Base-by-base conservation (phyloP, 37 sponge, comb jelly and placozoan species). In the Tethya wilhelma region DNA sequence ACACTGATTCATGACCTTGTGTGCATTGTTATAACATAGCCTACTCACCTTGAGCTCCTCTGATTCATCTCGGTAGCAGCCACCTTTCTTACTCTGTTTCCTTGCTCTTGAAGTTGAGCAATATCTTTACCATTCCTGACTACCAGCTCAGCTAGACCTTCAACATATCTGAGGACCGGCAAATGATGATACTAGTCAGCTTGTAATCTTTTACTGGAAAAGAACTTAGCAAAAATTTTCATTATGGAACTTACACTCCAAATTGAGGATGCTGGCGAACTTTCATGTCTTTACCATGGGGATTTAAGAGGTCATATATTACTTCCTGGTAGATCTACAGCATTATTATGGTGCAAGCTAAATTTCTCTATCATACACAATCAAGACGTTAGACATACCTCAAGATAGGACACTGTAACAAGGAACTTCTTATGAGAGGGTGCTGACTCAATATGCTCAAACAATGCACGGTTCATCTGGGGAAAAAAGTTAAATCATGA, bases 21-120 rank as follows among this genome's bases (percentile, higher is more conserved):
- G 17, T 49, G 11, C 55, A 17, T 49, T 49, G 17, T 49, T 20
- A 20, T 49, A 49, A 20, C 17, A 49, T 49, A 49, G 55, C 55
- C n/a, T 49, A 49, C 17, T 49, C 17, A 62, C 64, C 64, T 67
- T 11, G 69, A 67, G 41, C 69, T 67, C 23, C 85, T 42, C 55
- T 71, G 73, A 55, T 45, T 71, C 55, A 71, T 71, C 12, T 26
- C 78, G 32, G 64, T 77, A 25, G 84, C 57, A 37, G 69, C 69
- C 19, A 67, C 69, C 69, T 67, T 67, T 67, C 69, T 67, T 7
- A 67, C 69, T 67, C 69, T 33, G 40, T 67, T 67, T 67, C 69
- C 69, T n/a, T 67, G 69, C 69, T 37, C 40, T 23, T 67, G 69
- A 30, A 67, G 40, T 36, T 23, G 69, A 4, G 38, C 69, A 36